phyloP scores from a whole-genome alignment of 1,140 invertebrate genomes.

The Drosophila pseudoobscura region DNA sequence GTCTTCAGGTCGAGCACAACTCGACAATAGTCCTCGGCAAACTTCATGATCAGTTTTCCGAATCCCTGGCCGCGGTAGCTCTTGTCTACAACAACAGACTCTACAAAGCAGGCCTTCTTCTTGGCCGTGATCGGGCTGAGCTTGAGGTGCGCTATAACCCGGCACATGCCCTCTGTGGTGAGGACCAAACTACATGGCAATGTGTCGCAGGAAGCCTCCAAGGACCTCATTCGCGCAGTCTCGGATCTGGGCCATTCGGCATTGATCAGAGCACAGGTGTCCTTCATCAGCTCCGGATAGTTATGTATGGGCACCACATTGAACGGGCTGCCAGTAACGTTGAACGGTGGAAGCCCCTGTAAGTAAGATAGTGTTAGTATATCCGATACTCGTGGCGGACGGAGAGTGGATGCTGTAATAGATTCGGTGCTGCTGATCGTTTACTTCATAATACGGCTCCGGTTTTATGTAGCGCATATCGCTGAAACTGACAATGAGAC shows the following conservation, averaged over 20 bases:
- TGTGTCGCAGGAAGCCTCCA: slow-evolving; percentile 88
- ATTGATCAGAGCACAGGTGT: slow-evolving; percentile 89
- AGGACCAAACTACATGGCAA: slow-evolving; percentile 89
- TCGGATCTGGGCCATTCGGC: slow-evolving; percentile 91
- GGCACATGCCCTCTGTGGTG: slow-evolving; percentile 84
- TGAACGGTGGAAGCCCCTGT: slow-evolving; percentile 82
- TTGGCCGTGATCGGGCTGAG: slow-evolving; percentile 87
- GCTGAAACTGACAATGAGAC: slow-evolving; percentile 47
- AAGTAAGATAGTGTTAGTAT: slow-evolving; percentile 31
- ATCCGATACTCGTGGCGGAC: neutral
- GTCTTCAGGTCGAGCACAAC: slow-evolving; percentile 85
- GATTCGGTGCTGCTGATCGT: slow-evolving; percentile 12
- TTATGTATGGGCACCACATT: slow-evolving; percentile 88
- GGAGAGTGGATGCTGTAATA: slow-evolving; percentile 4
- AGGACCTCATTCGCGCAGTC: slow-evolving; percentile 88
- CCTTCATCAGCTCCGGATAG: slow-evolving; percentile 86
- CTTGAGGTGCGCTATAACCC: slow-evolving; percentile 90
- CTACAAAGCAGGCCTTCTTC: slow-evolving; percentile 88
- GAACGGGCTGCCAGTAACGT: slow-evolving; percentile 81
- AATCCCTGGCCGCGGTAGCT: slow-evolving; percentile 88
- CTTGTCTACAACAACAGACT: slow-evolving; percentile 90
- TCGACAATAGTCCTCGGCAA: slow-evolving; percentile 88
- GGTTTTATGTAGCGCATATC: slow-evolving; percentile 81
- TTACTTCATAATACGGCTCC: slow-evolving; percentile 83
- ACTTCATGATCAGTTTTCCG: slow-evolving; percentile 88